Percentiles rank a stretch among this genome's conserved stretches.
Conservation (phyloP, 2,888 invertebrate genomes). For the Eugnorisma glareosa region DNA sequence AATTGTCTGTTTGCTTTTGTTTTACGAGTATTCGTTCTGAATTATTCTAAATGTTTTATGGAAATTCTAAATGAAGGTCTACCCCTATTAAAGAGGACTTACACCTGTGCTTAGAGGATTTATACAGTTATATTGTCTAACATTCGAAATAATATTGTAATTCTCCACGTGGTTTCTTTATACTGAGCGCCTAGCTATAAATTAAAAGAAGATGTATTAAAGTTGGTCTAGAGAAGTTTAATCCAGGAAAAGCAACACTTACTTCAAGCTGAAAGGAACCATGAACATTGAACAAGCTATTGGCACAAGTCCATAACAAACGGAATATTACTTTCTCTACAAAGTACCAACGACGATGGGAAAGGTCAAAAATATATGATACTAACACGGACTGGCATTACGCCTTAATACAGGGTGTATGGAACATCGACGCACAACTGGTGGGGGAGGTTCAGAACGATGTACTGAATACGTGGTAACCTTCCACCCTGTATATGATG, state of each 20-base stretch:
- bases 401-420: background rate
- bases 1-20: conserved; percentile 27
- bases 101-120: background rate
- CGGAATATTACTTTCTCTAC: background rate
- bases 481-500: background rate
- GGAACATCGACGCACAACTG: no score
- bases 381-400: background rate
- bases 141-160: background rate
- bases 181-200: background rate
- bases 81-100: background rate
- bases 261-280: background rate
- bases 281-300: background rate
- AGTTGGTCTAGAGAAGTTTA: background rate
- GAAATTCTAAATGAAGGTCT: background rate
- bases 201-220: background rate
- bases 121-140: background rate
- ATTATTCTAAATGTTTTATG: background rate
- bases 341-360: background rate
- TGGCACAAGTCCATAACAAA: background rate
- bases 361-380: background rate
- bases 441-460: no score
- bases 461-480: no score
- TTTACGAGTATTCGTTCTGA: background rate
- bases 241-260: background rate
- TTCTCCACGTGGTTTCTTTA: background rate